Base-by-base conservation (phyloP, 2,113 vertebrate species). In the Sardina pilchardus region DNA sequence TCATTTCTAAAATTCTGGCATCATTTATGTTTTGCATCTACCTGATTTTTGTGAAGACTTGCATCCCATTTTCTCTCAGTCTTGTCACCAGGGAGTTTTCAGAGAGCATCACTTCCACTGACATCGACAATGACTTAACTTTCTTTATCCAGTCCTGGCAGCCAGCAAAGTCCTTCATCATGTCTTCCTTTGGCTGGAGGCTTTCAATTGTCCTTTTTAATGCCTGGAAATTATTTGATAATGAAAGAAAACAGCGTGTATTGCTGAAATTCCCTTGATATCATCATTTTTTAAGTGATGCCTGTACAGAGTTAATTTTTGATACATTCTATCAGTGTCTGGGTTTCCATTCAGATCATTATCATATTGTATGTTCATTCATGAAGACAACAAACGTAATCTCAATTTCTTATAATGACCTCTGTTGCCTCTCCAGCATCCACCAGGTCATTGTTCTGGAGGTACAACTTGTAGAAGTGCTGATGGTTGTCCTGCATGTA, bases 401-500 rank as follows among this genome's bases (percentile, higher is more conserved):
- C 12, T 63, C 12, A 85, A 19, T 53, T 17, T 53, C 17, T 17
- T 53, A 47, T n/a, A 56, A 44, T 7, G 30, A 87, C 88, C 80
- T 83, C 63, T 44, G 85, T 86, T n/a, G 85, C 85, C 56, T 88
- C 39, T 43, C 82, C 83, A 34, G 36, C 81, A 81, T 9, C 21
- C n/a, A 84, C 43, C 83, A 86, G 50, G 50, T 86, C 59, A 0
- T 43, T 84, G 45, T 85, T 82, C 63, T 85, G 80, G 12, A 44
- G 53, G 36, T n/a, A 85, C 45, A 89, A 82, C 34, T 47, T 84
- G 48, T 81, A 81, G 44, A 88, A 85, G 44, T 85, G 81, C 47
- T 89, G 86, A 84, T 89, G 88, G 81, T 89, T 86, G 16, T 87
- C 81, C 4, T 82, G 88, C 83, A 89, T 84, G 67, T 86, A 88